These are phyloP conservation scores for Cephus sareptanus DNA, from an alignment of 2,888 invertebrate genomes.

Conservation along the genomic window DNA sequence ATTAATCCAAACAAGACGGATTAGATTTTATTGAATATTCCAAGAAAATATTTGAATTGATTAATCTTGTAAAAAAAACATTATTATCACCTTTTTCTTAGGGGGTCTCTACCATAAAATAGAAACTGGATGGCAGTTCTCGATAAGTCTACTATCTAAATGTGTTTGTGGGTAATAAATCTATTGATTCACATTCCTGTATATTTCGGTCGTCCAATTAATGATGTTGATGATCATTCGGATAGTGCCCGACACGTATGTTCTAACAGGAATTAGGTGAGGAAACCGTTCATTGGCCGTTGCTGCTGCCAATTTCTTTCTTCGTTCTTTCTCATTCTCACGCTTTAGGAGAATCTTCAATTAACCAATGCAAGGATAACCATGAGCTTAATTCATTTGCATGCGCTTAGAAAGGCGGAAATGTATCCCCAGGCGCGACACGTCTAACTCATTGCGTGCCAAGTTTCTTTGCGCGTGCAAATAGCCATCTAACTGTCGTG, in stretches of 20 bases:
- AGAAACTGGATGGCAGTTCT: background rate
- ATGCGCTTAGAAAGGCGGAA: conserved; percentile 52
- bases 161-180: background rate
- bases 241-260: background rate
- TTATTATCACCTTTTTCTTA: background rate
- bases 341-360: background rate
- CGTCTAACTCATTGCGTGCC: conserved; percentile 16
- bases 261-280: background rate
- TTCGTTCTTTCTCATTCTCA: background rate
- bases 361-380: background rate
- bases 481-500: background rate
- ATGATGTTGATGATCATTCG: background rate
- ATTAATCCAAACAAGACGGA: background rate
- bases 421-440: conserved; percentile 14
- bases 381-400: conserved; percentile 27
- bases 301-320: background rate
- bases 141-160: background rate
- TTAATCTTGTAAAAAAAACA: background rate
- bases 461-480: conserved; percentile 20
- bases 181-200: background rate
- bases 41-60: background rate
- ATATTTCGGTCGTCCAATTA: background rate
- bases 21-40: background rate
- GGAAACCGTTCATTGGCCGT: background rate
- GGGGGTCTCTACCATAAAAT: background rate